Evolutionary conservation across 1,140 invertebrate genomes (phyloP).

Genomic region (Conus betulinus): DNA sequence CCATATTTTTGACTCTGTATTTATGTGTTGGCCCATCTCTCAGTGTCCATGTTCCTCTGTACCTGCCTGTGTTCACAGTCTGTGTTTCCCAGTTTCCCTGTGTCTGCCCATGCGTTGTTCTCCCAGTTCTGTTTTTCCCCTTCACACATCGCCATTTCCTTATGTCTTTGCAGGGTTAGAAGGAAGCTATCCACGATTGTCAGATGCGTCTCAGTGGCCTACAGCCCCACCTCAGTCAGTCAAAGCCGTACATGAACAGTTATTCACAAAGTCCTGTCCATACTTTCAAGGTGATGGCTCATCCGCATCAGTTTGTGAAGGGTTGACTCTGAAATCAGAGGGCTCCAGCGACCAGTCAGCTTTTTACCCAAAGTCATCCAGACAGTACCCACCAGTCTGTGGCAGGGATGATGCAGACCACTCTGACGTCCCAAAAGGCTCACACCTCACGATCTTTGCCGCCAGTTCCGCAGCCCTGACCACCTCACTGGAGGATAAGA

Average conservation of each 20-base stretch:
- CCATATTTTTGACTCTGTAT: too few relatives aligned
- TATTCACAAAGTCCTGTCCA: background rate
- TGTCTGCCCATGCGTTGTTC: background rate
- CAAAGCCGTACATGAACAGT: background rate
- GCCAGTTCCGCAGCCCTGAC: too few relatives aligned
- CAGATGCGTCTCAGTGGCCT: background rate
- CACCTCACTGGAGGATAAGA: background rate
- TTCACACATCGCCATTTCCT: background rate
- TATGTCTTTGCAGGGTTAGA: background rate
- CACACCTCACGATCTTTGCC: background rate
- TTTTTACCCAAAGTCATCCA: background rate
- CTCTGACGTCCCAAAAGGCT: background rate
- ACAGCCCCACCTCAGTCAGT: background rate
- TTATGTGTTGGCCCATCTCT: background rate
- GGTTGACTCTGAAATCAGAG: background rate
- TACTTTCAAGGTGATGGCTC: background rate
- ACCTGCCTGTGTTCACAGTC: background rate
- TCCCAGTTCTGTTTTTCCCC: background rate
- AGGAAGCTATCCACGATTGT: background rate
- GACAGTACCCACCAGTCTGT: background rate
- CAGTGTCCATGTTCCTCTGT: background rate
- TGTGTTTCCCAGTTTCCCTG: background rate
- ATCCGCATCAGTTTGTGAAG: background rate
- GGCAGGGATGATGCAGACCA: background rate
- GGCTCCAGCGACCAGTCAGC: background rate